Conservation (phyloP, 1,140 invertebrate species). For the Parapsyche elsis region DNA sequence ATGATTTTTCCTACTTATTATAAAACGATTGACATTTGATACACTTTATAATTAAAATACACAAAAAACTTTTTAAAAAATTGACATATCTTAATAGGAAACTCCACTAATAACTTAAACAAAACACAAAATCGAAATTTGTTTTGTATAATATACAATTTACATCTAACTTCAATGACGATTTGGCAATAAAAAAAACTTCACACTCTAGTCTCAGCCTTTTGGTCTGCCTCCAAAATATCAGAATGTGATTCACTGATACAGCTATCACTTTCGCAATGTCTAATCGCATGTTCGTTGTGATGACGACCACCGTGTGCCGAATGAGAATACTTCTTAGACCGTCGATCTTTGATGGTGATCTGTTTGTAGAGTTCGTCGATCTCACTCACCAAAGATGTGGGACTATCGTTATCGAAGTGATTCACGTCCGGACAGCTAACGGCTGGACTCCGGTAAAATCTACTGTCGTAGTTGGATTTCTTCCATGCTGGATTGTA, state of each 20-base stretch:
- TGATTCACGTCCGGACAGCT: slow-evolving; percentile 65
- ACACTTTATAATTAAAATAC: no score
- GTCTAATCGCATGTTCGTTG: slow-evolving; percentile 63
- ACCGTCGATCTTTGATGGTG: slow-evolving; percentile 62
- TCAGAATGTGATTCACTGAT: slow-evolving; percentile 65
- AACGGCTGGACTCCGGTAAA: slow-evolving; percentile 62
- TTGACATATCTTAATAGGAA: no score
- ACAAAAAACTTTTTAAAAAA: no score
- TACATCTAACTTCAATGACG: not conserved
- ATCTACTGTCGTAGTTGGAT: slow-evolving; percentile 63
- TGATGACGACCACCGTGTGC: slow-evolving; percentile 60
- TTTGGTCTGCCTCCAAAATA: slow-evolving; percentile 51
- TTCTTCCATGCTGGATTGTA: slow-evolving; percentile 65
- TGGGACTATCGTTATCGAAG: slow-evolving; percentile 59
- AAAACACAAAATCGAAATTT: not conserved
- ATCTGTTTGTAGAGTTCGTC: slow-evolving; percentile 72
- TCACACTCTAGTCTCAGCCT: slow-evolving; percentile 52
- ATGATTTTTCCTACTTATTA: no score
- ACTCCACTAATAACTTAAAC: not conserved
- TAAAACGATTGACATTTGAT: no score
- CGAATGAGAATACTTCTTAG: slow-evolving; percentile 58
- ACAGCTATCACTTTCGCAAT: slow-evolving; percentile 65
- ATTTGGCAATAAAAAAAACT: not conserved
- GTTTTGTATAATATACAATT: not conserved
- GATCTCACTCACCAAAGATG: slow-evolving; percentile 67